These are phyloP conservation scores for Poeciliopsis paucimaculata DNA, from an alignment of 2,797 vertebrate species.

Conservation along the genomic window DNA sequence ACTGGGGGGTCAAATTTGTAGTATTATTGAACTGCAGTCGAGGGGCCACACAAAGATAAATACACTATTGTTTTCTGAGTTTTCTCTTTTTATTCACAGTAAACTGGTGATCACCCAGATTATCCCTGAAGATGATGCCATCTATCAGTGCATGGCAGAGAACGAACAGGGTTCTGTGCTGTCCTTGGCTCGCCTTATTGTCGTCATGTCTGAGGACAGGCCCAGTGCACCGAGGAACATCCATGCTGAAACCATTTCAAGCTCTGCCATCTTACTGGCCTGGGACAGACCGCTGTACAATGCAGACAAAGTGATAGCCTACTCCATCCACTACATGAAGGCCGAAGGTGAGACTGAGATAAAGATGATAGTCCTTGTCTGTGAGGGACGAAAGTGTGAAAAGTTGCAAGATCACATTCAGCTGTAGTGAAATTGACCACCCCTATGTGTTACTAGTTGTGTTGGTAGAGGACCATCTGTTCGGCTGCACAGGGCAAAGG, in stretches of 20 bases:
- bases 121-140: slow-evolving; percentile 96
- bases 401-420: slow-evolving; percentile 18
- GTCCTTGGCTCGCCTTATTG: slow-evolving; percentile 90
- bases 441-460: slow-evolving; percentile 52
- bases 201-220: slow-evolving; percentile 96
- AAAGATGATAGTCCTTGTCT: slow-evolving; percentile 3
- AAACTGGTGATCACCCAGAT: slow-evolving; percentile 99
- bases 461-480: slow-evolving; percentile 70
- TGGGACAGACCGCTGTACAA: slow-evolving; percentile 97
- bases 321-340: slow-evolving; percentile 98
- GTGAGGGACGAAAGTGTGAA: slow-evolving; percentile 18
- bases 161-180: slow-evolving; percentile 89
- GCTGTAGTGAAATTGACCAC: slow-evolving; percentile 17
- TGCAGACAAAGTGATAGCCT: slow-evolving; percentile 96
- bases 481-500: slow-evolving; percentile 69
- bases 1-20: too few species aligned
- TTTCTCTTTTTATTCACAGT: slow-evolving; percentile 68
- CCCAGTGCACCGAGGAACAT: slow-evolving; percentile 94
- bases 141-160: slow-evolving; percentile 97
- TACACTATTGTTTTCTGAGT: background rate
- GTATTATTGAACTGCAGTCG: too few species aligned
- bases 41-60: background rate
- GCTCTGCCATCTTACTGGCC: slow-evolving; percentile 95
- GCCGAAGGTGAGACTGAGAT: slow-evolving; percentile 89
- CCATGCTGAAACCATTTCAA: slow-evolving; percentile 95